These are phyloP conservation scores for Acanthaster planci DNA, from an alignment of 35 echinoderm and acorn worm genomes.

Conservation along the genomic window DNA sequence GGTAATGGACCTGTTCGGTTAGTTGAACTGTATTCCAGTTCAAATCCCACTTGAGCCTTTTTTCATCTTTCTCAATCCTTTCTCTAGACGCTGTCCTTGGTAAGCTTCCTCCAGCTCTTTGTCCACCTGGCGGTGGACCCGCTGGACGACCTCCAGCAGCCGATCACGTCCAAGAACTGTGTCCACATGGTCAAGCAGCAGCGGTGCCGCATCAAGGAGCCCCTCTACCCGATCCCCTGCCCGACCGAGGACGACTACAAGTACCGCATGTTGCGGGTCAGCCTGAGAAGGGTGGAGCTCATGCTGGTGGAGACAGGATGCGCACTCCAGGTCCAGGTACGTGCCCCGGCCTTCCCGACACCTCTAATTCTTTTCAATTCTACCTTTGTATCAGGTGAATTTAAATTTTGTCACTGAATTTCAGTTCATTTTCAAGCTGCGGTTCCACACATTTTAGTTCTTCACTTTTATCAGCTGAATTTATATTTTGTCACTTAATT, in stretches of 20 bases:
- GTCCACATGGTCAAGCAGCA: constrained; percentile 75
- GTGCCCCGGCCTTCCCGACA: too few species aligned
- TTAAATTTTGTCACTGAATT: too few species aligned
- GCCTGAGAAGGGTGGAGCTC: constrained; percentile 63
- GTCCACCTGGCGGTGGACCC: constrained; percentile 73
- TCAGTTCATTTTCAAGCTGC: too few species aligned
- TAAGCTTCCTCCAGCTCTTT: constrained; percentile 66
- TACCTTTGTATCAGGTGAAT: too few species aligned
- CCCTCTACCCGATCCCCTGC: constrained; percentile 62
- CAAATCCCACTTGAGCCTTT: too few species aligned
- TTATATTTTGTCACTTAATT: too few species aligned
- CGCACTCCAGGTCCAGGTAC: constrained; percentile 72
- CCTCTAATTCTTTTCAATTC: too few species aligned
- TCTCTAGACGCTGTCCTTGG: constrained; percentile 65
- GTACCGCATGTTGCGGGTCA: constrained; percentile 83
- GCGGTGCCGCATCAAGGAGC: constrained; percentile 65
- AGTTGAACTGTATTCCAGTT: too few species aligned
- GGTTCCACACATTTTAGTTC: too few species aligned
- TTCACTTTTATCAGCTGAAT: too few species aligned
- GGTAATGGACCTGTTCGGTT: too few species aligned
- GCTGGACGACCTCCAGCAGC: constrained; percentile 64
- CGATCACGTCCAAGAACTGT: constrained; percentile 58
- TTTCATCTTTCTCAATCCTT: too few species aligned
- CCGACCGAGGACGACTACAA: constrained; percentile 82
- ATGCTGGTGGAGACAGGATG: constrained; percentile 76